Evolutionary conservation across 2,797 vertebrate species (phyloP), one percentile per base, ranked within the genome.

Genomic region (Vespertilio murinus): DNA sequence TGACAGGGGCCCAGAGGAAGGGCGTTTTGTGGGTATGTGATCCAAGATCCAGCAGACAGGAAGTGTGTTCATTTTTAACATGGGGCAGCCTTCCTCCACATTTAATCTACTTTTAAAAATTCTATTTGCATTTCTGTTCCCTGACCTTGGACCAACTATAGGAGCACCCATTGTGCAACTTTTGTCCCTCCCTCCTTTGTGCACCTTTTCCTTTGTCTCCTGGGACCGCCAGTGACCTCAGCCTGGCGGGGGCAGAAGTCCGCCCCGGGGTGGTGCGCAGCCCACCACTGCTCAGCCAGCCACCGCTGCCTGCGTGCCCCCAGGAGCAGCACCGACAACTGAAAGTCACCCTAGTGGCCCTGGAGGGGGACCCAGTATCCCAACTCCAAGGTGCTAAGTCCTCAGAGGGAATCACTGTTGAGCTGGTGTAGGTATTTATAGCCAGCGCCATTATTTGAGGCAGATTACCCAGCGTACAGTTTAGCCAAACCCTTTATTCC

Each of bases 21-120:
- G 47, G 49, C 30, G 33, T 91, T 85, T 78, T 70, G 74, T 56
- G 73, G 80, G 22, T 80, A 28, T n/a, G 78, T 93, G 73, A 71
- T 59, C 71, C 67, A 82, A 67, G 71, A 49, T 59, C 23, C 38
- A 74, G 79, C 4, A 11, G 40, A 67, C 13, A 69, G 74, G 88
- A 88, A 74, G 40, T 33, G 17, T 40, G 54, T 30, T 90, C 78
- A 56, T 89, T 85, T 92, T 54, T 83, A 73, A 52, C 0, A 1
- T 28, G 18, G 30, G 16, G 6, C 61, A 85, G 45, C 65, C 52
- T 94, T 90, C 67, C 59, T 86, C 40, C 28, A 28, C 30, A 20
- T 11, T 73, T 79, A 47, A 8, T 56, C 64, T 91, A 28, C n/a
- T 54, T 79, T 61, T 94, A 89, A 87, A 45, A 92, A 84, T 91